These are phyloP conservation scores for Machimus atricapillus DNA, from an alignment of 2,888 invertebrate species.

Conservation along the genomic window DNA sequence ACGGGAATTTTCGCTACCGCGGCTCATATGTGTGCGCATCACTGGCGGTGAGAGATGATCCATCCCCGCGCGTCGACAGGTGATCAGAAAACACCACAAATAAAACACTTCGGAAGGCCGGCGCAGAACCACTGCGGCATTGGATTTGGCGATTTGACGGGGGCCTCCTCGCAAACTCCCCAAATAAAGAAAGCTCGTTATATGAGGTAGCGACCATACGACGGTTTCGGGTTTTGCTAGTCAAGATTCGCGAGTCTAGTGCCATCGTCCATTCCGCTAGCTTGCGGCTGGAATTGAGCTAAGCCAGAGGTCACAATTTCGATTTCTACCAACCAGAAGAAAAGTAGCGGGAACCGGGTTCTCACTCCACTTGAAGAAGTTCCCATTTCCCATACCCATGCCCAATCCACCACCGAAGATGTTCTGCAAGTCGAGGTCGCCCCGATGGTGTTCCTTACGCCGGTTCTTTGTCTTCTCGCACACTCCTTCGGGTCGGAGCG, in stretches of 20 bases:
- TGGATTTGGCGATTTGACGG: background rate
- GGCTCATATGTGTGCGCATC: conserved; percentile 28
- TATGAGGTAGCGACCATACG: background rate
- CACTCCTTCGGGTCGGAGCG: background rate
- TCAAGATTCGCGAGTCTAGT: background rate
- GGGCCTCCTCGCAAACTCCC: background rate
- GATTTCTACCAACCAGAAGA: conserved; percentile 45
- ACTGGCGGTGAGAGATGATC: background rate
- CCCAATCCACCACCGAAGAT: background rate
- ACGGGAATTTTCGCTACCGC: conserved; percentile 24
- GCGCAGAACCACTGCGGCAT: background rate
- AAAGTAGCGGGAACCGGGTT: conserved; percentile 3
- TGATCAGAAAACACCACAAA: conserved; percentile 15
- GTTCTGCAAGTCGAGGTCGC: background rate
- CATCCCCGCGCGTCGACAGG: background rate
- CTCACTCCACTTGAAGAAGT: background rate
- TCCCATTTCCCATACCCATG: background rate
- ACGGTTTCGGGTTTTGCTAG: background rate
- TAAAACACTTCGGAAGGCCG: background rate
- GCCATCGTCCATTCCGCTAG: background rate
- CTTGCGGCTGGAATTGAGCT: background rate
- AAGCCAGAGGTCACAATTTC: conserved; percentile 48
- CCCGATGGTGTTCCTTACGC: background rate
- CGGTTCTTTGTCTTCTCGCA: background rate
- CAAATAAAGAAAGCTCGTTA: conserved; percentile 37